phyloP scores from a whole-genome alignment of 2,888 invertebrate species.

The Cosmopolites sordidus region DNA sequence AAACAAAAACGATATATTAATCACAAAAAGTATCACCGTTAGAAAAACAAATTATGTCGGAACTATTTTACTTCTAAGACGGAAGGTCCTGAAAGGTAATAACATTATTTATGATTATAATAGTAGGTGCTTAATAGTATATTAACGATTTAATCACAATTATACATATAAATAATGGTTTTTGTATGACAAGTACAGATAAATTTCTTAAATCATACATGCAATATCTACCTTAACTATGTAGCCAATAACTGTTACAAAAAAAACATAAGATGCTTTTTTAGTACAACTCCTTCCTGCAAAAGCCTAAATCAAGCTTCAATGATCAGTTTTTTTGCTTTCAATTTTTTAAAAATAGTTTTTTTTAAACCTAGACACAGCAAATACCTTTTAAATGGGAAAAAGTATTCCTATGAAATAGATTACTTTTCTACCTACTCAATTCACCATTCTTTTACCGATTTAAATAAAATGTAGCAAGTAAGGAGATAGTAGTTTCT shows the following conservation, averaged over 20 bases:
- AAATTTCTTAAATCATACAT: conserved; percentile 12
- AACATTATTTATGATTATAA: conserved; percentile 17
- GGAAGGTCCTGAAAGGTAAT: not conserved
- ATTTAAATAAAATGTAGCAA: too few relatives aligned
- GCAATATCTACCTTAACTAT: conserved; percentile 17
- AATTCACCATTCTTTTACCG: conserved; percentile 12
- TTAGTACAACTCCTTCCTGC: conserved; percentile 1
- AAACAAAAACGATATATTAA: not conserved
- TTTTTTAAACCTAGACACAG: conserved; percentile 10
- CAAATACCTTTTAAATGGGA: conserved; percentile 4
- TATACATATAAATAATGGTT: conserved; percentile 13
- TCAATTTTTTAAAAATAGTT: conserved; percentile 3
- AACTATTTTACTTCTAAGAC: not conserved
- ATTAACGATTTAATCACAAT: conserved; percentile 19
- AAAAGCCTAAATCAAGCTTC: conserved; percentile 4
- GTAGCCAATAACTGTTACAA: conserved; percentile 11
- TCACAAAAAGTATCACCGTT: too few relatives aligned
- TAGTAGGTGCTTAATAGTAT: conserved; percentile 17
- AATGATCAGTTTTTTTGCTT: conserved; percentile 2
- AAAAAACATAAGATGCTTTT: conserved; percentile 6
- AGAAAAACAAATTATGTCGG: too few relatives aligned
- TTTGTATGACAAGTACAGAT: conserved; percentile 10
- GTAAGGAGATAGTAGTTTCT: too few relatives aligned
- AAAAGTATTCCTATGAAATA: conserved; percentile 1
- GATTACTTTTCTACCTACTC: conserved; percentile 9